Evolutionary conservation across 53 echinoderm and acorn worm genomes (phyloP).

Genomic region (Pentamera pediparva): DNA sequence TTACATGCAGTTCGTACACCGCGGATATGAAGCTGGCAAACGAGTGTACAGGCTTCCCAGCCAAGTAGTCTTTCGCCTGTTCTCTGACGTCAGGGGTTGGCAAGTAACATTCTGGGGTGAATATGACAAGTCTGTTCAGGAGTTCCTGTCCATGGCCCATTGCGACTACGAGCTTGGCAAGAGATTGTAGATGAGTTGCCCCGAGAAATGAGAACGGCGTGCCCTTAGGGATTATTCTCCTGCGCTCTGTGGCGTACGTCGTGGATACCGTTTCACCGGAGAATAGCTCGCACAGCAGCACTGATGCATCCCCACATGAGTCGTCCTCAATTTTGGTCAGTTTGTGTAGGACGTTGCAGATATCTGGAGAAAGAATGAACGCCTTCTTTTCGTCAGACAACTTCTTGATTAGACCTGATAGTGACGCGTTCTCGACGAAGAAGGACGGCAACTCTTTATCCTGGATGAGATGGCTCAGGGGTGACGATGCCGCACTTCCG

Average conservation of each 20-base stretch:
- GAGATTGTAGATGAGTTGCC: slow-evolving; percentile 19
- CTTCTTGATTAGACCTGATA: slow-evolving; percentile 20
- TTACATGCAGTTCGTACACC: not conserved
- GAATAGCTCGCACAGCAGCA: slow-evolving; percentile 33
- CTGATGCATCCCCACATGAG: not conserved
- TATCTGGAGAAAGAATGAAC: slow-evolving; percentile 24
- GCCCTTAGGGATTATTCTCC: not conserved
- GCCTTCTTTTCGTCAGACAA: not conserved
- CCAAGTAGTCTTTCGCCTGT: not conserved
- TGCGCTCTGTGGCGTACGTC: slow-evolving; percentile 1
- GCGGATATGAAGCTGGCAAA: not conserved
- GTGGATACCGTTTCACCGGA: slow-evolving; percentile 30
- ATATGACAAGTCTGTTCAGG: slow-evolving; percentile 16
- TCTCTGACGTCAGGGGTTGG: slow-evolving; percentile 10
- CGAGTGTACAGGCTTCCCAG: not conserved
- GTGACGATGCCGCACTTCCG: not conserved
- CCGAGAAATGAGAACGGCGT: slow-evolving; percentile 32
- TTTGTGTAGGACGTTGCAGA: slow-evolving; percentile 7
- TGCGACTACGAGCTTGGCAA: slow-evolving; percentile 13
- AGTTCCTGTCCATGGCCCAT: slow-evolving; percentile 35
- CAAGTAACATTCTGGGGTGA: slow-evolving; percentile 4
- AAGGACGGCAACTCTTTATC: slow-evolving; percentile 21
- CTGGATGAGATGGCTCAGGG: not conserved
- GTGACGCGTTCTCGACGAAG: slow-evolving; percentile 10
- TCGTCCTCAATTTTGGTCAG: slow-evolving; percentile 10